Evolutionary conservation across 2,797 vertebrate genomes (phyloP).

Genomic region (Thunnus albacares): DNA sequence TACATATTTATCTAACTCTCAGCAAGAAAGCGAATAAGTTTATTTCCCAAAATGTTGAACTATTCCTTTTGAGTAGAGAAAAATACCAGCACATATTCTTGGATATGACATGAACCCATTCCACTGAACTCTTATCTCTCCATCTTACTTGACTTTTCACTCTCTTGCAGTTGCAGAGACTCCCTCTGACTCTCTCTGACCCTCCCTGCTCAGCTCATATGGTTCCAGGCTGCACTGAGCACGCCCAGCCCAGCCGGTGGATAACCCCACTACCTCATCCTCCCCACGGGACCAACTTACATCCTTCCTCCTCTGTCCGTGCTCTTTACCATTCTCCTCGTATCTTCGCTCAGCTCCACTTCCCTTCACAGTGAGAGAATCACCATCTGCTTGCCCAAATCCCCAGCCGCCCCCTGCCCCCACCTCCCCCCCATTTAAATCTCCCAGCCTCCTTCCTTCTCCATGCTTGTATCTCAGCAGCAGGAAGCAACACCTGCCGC

Average conservation of each 20-base stretch:
- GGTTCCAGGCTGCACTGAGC: constrained; percentile 56
- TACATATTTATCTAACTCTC: too few species aligned
- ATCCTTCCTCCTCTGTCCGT: constrained; percentile 75
- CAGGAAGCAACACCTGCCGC: constrained; percentile 78
- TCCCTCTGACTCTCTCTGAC: constrained; percentile 42
- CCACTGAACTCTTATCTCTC: constrained; percentile 18
- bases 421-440: constrained; percentile 25
- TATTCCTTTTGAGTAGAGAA: not conserved
- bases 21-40: too few species aligned
- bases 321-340: constrained; percentile 70
- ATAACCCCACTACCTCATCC: constrained; percentile 76
- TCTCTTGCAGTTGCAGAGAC: constrained; percentile 39
- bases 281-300: constrained; percentile 66
- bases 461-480: constrained; percentile 50
- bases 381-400: constrained; percentile 76
- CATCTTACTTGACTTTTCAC: constrained; percentile 30
- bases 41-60: too few species aligned
- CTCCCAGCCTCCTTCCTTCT: constrained; percentile 60
- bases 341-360: constrained; percentile 71
- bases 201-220: constrained; percentile 47
- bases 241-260: constrained; percentile 68
- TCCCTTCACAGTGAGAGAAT: constrained; percentile 69
- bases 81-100: not conserved
- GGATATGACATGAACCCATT: constrained; percentile 3
- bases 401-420: constrained; percentile 28